Conservation (phyloP, 2,797 vertebrate genomes). For the Chromis chromis region DNA sequence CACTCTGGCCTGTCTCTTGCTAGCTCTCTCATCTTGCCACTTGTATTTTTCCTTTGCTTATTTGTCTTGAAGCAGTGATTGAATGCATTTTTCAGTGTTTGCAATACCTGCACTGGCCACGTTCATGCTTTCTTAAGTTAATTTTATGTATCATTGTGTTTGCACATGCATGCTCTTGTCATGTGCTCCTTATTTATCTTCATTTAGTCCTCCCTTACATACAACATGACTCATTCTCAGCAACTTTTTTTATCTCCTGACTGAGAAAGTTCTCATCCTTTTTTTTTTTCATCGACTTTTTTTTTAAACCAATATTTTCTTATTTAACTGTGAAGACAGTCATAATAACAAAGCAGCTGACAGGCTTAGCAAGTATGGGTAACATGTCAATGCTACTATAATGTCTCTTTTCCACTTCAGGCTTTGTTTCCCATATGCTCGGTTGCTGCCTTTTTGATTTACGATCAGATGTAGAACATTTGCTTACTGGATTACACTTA, state of each 20-base stretch:
- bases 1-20: conserved; percentile 5
- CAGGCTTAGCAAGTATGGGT: background rate
- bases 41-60: background rate
- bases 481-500: background rate
- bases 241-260: conserved; percentile 5
- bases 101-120: background rate
- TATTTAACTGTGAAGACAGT: conserved; percentile 29
- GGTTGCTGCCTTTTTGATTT: background rate
- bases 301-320: conserved; percentile 13
- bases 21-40: background rate
- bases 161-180: background rate
- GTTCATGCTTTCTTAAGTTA: background rate
- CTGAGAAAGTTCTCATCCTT: conserved; percentile 5
- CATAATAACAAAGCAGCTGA: conserved; percentile 21
- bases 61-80: conserved; percentile 3
- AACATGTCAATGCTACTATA: conserved; percentile 1
- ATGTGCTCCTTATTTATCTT: background rate
- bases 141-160: background rate
- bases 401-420: background rate
- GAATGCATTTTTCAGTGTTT: conserved; percentile 8
- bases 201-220: background rate
- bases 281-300: conserved; percentile 5
- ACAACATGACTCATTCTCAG: conserved; percentile 10
- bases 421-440: conserved; percentile 4
- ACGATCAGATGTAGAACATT: background rate